Evolutionary conservation across 53 echinoderm and acorn worm genomes (phyloP), one percentile per base, ranked within the genome.

Genomic region (Holothuria leucospilota): DNA sequence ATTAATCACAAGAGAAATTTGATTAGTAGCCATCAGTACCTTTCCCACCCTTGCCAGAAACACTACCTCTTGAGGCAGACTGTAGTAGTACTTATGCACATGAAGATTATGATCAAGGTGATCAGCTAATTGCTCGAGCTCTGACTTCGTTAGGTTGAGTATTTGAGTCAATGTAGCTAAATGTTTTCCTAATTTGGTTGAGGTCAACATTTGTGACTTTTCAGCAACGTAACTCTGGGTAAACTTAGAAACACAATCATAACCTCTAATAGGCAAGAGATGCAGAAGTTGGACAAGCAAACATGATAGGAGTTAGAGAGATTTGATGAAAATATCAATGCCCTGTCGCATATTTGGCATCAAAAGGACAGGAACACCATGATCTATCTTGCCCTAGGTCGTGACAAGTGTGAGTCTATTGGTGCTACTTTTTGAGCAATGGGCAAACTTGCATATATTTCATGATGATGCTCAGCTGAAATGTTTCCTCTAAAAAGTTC

Each of bases 141-240:
- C 69, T 25, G 41, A 5, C 10, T 85, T 26, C n/a, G 71, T 85
- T 14, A 85, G 58, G 6, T 42, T 69, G 14, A 85, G 68, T 6
- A 85, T 21, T 68, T 85, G 72, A 25, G 27, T 24, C 14, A 85
- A 24, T 62, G 85, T 86, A 16, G 85, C 80, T 8, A 92, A 67
- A 24, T 89, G 83, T 40, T 92, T 92, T 12, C 92, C 25, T 1
- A 92, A 69, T 25, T 90, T 86, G 5, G 92, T 92, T 26, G 86
- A 61, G n/a, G 72, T 71, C 1, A 90, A 46, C 21, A 39, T 82
- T 69, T 66, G 52, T 92, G 72, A 28, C 70, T 51, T 40, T n/a
- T n/a, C n/a, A n/a, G 86, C 86, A 2, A 41, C 49, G 59, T 62
- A 86, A 21, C n/a, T 20, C 18, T 73, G 29, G 28, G 39, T 60